Evolutionary conservation across 1,140 invertebrate genomes (phyloP).

Genomic region (Hycleus phaleratus): DNA sequence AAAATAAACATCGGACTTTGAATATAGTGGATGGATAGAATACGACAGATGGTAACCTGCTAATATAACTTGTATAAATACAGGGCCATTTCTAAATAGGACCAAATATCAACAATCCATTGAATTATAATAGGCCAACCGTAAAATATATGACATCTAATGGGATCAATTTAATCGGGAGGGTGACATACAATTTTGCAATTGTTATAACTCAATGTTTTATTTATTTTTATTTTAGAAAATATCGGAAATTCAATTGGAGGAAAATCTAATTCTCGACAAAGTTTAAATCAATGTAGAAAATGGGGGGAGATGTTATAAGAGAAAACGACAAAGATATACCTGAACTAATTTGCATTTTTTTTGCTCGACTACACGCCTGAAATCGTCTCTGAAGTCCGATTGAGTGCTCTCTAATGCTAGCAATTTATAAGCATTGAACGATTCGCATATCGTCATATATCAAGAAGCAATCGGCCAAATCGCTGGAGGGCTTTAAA

Average conservation of each 20-base stretch:
- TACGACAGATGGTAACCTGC: constrained; percentile 30
- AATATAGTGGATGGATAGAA: constrained; percentile 3
- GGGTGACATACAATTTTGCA: neutral
- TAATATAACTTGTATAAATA: constrained; percentile 32
- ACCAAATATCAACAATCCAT: constrained; percentile 30
- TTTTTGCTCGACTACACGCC: constrained; percentile 13
- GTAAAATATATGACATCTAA: constrained; percentile 25
- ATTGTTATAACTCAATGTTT: too few species aligned
- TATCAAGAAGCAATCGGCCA: constrained; percentile 38
- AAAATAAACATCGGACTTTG: constrained; percentile 18
- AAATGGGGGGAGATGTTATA: too few species aligned
- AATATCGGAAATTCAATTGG: too few species aligned
- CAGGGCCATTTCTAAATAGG: constrained; percentile 27
- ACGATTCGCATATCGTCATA: constrained; percentile 34
- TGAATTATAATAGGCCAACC: constrained; percentile 28
- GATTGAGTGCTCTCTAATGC: constrained; percentile 30
- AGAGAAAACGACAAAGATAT: neutral
- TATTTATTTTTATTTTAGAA: too few species aligned
- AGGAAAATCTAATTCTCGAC: too few species aligned
- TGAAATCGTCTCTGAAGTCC: constrained; percentile 27
- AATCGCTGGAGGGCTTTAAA: constrained; percentile 38
- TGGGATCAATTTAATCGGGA: constrained; percentile 15
- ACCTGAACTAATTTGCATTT: constrained; percentile 14
- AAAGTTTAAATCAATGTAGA: too few species aligned
- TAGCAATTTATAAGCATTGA: constrained; percentile 36